Percentiles rank a stretch among this genome's conserved stretches.
Evolutionary conservation across 2,113 vertebrate genomes (phyloP).

Genomic region (Eidolon helvum): DNA sequence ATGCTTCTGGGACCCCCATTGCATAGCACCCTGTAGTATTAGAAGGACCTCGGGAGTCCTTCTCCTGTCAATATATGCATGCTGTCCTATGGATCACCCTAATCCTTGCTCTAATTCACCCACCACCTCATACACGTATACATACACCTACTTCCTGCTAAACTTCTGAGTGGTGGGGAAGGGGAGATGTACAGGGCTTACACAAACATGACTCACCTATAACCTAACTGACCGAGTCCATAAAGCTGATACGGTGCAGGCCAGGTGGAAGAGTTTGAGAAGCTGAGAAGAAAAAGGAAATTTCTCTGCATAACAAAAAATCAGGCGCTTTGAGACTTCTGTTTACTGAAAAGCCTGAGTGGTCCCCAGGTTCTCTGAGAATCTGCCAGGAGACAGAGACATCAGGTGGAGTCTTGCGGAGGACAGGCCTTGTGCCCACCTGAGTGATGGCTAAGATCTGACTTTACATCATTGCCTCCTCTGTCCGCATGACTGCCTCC

Average conservation of each 20-base stretch:
- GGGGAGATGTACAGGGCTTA: not conserved
- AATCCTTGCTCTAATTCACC: not conserved
- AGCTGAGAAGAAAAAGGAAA: not conserved
- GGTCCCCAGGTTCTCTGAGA: not conserved
- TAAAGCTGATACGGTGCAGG: not conserved
- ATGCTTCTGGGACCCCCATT: fast-evolving
- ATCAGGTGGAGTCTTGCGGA: not conserved
- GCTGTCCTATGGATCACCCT: too few relatives aligned
- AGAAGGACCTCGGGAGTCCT: not conserved
- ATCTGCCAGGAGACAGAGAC: not conserved
- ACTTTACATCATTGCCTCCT: not conserved
- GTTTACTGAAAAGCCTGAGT: fast-evolving
- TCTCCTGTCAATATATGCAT: too few relatives aligned
- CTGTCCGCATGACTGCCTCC: fast-evolving
- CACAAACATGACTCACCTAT: not conserved
- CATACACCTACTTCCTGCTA: not conserved
- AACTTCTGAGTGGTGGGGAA: not conserved
- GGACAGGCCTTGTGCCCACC: too few relatives aligned
- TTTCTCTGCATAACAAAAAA: not conserved
- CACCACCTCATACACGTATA: fast-evolving
- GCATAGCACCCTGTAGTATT: fast-evolving
- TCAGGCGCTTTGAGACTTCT: not conserved
- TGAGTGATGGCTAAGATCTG: fast-evolving
- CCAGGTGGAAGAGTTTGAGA: not conserved
- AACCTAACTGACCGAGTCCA: not conserved